phyloP scores from a whole-genome alignment of 2,113 vertebrate species.

The Muscicapa adusta region DNA sequence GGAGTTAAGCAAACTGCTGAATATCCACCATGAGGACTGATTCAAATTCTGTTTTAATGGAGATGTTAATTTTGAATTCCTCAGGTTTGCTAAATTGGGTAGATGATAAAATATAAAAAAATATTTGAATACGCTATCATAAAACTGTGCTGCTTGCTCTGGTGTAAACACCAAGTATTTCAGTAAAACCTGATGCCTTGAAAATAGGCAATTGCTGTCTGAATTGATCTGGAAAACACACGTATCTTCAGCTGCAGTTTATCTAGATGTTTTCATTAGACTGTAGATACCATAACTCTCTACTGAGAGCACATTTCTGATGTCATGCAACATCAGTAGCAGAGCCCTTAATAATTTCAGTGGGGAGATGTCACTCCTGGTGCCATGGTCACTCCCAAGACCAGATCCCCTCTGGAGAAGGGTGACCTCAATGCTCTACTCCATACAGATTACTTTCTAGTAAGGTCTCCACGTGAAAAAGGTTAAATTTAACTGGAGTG shows the following conservation, averaged over 20 bases:
- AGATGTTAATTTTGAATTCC: background rate
- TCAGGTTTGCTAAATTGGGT: background rate
- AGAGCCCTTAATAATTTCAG: background rate
- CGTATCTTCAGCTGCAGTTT: background rate
- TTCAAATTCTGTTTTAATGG: background rate
- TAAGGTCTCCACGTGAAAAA: background rate
- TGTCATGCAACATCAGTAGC: background rate
- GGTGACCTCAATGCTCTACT: background rate
- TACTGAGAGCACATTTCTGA: background rate
- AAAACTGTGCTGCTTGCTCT: background rate
- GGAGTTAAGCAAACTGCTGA: background rate
- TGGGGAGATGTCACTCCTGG: fast-evolving
- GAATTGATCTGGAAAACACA: background rate
- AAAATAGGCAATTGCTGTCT: background rate
- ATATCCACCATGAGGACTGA: background rate
- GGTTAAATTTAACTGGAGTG: background rate
- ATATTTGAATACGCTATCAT: background rate
- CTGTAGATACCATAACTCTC: background rate
- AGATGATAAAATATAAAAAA: background rate
- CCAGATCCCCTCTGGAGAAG: background rate
- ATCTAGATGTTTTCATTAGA: background rate
- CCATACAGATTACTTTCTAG: background rate
- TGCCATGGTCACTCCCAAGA: background rate
- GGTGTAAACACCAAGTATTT: background rate
- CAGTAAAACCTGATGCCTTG: background rate